Base-by-base conservation (phyloP, 2,113 vertebrate species). In the Actinemys pallida region DNA sequence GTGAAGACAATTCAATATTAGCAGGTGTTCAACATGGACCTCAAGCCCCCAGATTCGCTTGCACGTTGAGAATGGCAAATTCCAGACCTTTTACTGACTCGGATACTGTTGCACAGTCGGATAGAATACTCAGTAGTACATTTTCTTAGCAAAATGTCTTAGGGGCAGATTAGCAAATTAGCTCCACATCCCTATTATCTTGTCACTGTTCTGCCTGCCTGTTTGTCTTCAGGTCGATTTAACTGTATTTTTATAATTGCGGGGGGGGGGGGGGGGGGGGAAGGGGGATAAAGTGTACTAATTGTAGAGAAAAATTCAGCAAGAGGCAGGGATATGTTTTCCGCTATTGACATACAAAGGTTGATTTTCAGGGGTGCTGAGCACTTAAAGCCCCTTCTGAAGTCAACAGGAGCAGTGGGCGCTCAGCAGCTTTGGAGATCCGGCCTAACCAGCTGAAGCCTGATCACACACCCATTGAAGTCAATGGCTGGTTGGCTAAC, bases 11-110 rank as follows among this genome's bases (percentile, higher is more conserved):
- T 22, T 47, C 25, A 72, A 56, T 14, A 24, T 5, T 47, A 17
- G 5, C 1, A 9, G 47, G 83, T 29, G 81, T 47, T 3, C 10
- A 4, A 31, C 0, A 1, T 17, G 22, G 56, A 79, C 25, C 20
- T 27, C 0, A 0, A 92, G n/a, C 35, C 62, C 20, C 52, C 1
- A 0, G n/a, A 53, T 1, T 3, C 24, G 5, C 29, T 76, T 1
- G 0, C 29, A 45, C 59, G 57, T 47, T 78, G 59, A 49, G 59
- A 76, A 89, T 3, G 2, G 27, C 53, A 52, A 85, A 82, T 47
- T 50, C 79, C 56, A 88, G 54, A 81, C 62, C 57, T 35, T 31
- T 20, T 12, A 31, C 57, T 2, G 62, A 65, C 0, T 17, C 1
- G 31, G 84, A 83, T 0, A 0, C 42, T 80, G 47, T 14, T 0